Percentiles rank a stretch among this genome's conserved stretches.
Evolutionary conservation across 2,888 invertebrate genomes (phyloP).

Genomic region (Hemicrepidius hirtus): DNA sequence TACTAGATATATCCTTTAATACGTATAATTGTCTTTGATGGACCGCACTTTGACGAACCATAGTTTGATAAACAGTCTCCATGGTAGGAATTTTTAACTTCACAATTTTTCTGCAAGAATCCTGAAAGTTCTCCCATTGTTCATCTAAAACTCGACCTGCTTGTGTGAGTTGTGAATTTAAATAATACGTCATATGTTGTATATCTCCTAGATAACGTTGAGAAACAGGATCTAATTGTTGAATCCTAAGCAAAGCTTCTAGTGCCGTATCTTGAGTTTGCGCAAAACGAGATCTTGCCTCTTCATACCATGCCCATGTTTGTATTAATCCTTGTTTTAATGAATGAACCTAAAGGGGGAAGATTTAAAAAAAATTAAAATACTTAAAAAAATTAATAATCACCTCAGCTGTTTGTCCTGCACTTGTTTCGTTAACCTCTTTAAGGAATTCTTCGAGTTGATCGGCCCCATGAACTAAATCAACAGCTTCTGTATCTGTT

Average conservation of each 20-base stretch:
- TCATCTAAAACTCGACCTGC: conserved; percentile 83
- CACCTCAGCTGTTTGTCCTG: conserved; percentile 77
- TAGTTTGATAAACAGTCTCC: conserved; percentile 86
- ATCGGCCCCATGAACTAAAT: conserved; percentile 73
- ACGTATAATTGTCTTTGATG: conserved; percentile 74
- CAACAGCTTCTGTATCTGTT: conserved; percentile 75
- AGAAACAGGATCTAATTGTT: conserved; percentile 79
- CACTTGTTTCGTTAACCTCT: conserved; percentile 78
- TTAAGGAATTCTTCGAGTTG: conserved; percentile 77
- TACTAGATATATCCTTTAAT: conserved; percentile 67
- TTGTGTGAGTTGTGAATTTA: conserved; percentile 84
- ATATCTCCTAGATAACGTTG: conserved; percentile 81
- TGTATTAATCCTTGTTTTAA: conserved; percentile 75
- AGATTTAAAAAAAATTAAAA: not conserved
- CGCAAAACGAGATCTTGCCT: conserved; percentile 73
- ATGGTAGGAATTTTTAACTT: conserved; percentile 80
- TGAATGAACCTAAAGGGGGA: conserved; percentile 64
- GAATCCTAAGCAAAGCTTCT: conserved; percentile 65
- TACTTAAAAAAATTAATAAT: conserved; percentile 15
- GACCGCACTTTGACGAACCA: conserved; percentile 84
- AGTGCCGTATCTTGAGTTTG: conserved; percentile 67
- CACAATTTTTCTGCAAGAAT: conserved; percentile 73
- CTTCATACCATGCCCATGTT: conserved; percentile 76
- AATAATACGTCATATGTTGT: conserved; percentile 80
- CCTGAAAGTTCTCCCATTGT: conserved; percentile 83